phyloP scores from a whole-genome alignment of 2,888 invertebrate genomes.

The Folsomia candida region DNA sequence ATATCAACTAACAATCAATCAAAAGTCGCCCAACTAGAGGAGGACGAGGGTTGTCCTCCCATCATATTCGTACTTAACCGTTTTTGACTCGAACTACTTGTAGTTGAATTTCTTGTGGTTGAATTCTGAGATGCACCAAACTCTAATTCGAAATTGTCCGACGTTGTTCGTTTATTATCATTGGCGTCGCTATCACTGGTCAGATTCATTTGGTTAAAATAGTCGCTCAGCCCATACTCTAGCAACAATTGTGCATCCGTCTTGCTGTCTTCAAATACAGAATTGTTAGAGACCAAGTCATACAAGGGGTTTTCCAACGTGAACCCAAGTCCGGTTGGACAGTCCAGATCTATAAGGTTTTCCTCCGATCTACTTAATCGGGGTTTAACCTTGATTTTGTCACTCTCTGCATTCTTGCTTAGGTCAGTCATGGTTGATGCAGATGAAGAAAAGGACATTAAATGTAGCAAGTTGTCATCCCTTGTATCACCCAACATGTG shows the following conservation, averaged over 20 bases:
- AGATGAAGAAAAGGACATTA: conserved; percentile 41
- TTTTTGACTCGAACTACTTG: too few relatives aligned
- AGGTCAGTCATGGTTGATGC: conserved; percentile 43
- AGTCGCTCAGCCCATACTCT: conserved; percentile 49
- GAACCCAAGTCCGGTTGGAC: conserved; percentile 44
- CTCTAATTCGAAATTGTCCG: too few relatives aligned
- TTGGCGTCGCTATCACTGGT: conserved; percentile 7
- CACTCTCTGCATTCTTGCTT: neutral
- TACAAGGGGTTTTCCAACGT: conserved; percentile 49
- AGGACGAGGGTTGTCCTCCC: too few relatives aligned
- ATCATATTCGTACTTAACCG: too few relatives aligned
- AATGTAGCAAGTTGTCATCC: conserved; percentile 46
- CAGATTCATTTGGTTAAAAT: conserved; percentile 44
- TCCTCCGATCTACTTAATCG: conserved; percentile 50
- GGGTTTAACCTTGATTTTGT: conserved; percentile 36
- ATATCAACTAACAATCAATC: too few relatives aligned
- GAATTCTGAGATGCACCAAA: too few relatives aligned
- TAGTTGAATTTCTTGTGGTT: too few relatives aligned
- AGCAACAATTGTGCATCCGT: conserved; percentile 47
- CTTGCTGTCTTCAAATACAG: conserved; percentile 48
- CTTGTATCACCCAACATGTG: conserved; percentile 34
- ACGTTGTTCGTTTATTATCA: too few relatives aligned
- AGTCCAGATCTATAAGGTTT: conserved; percentile 50
- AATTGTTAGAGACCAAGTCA: conserved; percentile 46
- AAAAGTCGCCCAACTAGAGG: too few relatives aligned